These are phyloP conservation scores for Ciconia stormi DNA, from an alignment of 2,113 vertebrate species.

Conservation along the genomic window DNA sequence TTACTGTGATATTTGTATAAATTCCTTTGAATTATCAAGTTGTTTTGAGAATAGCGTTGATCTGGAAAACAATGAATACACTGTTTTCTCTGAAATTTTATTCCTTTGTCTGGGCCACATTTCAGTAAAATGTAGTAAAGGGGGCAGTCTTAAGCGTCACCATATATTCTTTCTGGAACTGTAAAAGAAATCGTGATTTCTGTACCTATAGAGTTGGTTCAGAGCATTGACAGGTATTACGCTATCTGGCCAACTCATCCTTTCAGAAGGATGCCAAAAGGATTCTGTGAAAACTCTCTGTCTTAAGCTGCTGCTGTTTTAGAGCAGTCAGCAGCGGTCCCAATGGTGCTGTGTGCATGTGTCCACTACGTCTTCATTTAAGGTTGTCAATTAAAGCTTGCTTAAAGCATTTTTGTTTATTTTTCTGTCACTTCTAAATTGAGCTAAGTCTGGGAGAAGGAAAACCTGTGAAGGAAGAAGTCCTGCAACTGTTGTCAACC, in stretches of 20 bases:
- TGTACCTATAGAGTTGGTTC: background rate
- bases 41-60: background rate
- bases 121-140: background rate
- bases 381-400: background rate
- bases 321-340: background rate
- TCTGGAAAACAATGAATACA: background rate
- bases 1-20: background rate
- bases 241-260: background rate
- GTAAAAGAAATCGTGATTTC: background rate
- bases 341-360: fast-evolving
- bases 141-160: background rate
- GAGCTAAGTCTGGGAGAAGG: background rate
- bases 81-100: background rate
- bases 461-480: background rate
- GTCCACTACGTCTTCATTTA: background rate
- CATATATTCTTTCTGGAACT: background rate
- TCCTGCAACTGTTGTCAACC: background rate
- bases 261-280: background rate
- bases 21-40: background rate
- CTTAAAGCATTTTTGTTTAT: background rate
- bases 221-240: background rate
- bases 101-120: background rate
- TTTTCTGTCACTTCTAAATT: background rate
- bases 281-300: background rate
- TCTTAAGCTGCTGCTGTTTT: background rate